phyloP scores from a whole-genome alignment of 2,888 invertebrate species.

The Cephus sareptanus region DNA sequence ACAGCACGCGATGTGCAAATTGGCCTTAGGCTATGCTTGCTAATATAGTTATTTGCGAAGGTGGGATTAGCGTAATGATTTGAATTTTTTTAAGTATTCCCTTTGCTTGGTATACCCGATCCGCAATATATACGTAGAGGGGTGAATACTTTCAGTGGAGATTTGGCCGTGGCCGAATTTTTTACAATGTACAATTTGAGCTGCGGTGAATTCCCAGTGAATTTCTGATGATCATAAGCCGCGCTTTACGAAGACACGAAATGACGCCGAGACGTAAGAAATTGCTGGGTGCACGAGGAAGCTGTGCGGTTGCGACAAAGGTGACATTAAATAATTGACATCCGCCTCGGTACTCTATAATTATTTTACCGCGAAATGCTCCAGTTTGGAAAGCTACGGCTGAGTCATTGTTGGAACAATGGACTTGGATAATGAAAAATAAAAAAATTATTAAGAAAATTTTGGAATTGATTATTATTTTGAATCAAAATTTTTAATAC shows the following conservation, averaged over 20 bases:
- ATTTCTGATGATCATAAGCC: not conserved
- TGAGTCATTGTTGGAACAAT: not conserved
- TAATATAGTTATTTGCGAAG: not conserved
- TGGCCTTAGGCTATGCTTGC: not conserved
- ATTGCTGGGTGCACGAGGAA: slow-evolving; percentile 5
- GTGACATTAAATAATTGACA: slow-evolving; percentile 14
- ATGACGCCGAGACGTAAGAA: not conserved
- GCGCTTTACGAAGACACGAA: not conserved
- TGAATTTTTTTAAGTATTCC: not conserved
- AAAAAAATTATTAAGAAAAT: not conserved
- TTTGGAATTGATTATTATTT: not conserved
- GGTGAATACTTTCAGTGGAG: not conserved
- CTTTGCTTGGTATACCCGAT: not conserved
- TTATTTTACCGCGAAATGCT: slow-evolving; percentile 12
- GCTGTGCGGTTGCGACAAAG: slow-evolving; percentile 7
- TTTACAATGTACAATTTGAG: not conserved
- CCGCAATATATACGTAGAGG: not conserved
- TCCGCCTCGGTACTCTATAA: slow-evolving; percentile 7
- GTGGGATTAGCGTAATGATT: not conserved
- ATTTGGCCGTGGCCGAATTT: not conserved
- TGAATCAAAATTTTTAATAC: not conserved
- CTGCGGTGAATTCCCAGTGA: not conserved
- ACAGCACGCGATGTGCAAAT: not conserved
- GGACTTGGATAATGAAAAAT: not conserved
- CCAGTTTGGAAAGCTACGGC: not conserved